Evolutionary conservation across 2,113 vertebrate species (phyloP).

Genomic region (Neolamprologus tretocephalus): DNA sequence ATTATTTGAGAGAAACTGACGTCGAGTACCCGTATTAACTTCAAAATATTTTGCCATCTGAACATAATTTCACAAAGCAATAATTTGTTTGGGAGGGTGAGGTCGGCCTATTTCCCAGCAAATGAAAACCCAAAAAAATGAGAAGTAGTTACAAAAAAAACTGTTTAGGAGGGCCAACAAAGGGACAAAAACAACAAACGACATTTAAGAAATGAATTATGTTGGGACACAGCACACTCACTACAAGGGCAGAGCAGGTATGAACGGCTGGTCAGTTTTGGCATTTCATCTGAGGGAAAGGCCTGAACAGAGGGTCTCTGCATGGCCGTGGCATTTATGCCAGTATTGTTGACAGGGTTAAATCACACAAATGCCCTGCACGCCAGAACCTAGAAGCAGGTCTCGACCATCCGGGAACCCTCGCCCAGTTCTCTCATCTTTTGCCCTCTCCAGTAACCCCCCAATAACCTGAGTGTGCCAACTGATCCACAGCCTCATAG

Average conservation of each 20-base stretch:
- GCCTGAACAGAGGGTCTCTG: constrained; percentile 23
- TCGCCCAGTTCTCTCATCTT: neutral
- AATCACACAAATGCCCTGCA: constrained; percentile 33
- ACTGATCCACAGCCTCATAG: constrained; percentile 26
- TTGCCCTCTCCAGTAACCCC: constrained; percentile 30
- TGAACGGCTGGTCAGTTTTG: constrained; percentile 20
- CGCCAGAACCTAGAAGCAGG: constrained; percentile 36
- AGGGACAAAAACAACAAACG: neutral
- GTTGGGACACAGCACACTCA: neutral
- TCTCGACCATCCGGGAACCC: constrained; percentile 40
- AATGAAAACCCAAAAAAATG: constrained; percentile 4
- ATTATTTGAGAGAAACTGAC: constrained; percentile 55
- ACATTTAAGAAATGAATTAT: neutral
- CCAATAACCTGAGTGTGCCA: constrained; percentile 34
- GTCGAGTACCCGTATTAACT: constrained; percentile 56
- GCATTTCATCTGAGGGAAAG: constrained; percentile 42
- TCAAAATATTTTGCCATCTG: constrained; percentile 48
- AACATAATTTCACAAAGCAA: constrained; percentile 42
- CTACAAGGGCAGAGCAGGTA: neutral
- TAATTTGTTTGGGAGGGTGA: constrained; percentile 28
- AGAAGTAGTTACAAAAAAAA: neutral
- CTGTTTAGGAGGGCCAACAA: neutral
- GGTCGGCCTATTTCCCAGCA: neutral
- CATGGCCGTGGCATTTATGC: constrained; percentile 31
- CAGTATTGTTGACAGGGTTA: constrained; percentile 22